A percentile compares a stretch with the other conserved stretches of the same genome.
These are phyloP conservation scores for Antheraea assamensis DNA, from an alignment of 2,888 invertebrate species.

Conservation along the genomic window DNA sequence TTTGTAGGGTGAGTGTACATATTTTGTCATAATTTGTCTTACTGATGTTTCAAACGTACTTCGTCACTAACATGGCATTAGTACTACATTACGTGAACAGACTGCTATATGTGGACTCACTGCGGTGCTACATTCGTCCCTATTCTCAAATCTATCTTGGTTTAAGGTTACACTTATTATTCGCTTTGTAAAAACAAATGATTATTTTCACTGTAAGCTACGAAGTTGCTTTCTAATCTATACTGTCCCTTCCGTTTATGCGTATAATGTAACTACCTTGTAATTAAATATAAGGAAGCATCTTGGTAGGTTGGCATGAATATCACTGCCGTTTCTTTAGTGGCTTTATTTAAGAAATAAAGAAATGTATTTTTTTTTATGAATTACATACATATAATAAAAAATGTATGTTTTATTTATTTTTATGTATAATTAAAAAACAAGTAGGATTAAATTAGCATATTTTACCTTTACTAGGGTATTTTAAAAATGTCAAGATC, in stretches of 20 bases:
- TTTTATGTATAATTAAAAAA: background rate
- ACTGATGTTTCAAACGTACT: slow-evolving; percentile 26
- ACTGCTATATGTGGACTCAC: slow-evolving; percentile 30
- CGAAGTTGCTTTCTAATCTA: too few relatives aligned
- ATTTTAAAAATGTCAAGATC: too few relatives aligned
- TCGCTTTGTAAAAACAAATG: background rate
- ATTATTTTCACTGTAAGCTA: too few relatives aligned
- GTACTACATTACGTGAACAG: slow-evolving; percentile 29
- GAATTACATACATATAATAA: background rate
- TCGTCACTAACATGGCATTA: slow-evolving; percentile 31
- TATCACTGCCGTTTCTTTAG: background rate
- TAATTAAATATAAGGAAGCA: background rate
- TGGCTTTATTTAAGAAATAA: background rate
- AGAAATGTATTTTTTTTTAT: too few relatives aligned
- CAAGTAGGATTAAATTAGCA: too few relatives aligned
- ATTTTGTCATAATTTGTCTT: slow-evolving; percentile 25
- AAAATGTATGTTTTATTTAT: background rate
- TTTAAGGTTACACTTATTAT: background rate
- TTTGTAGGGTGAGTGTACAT: slow-evolving; percentile 19
- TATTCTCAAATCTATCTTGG: slow-evolving; percentile 24
- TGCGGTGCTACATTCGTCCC: slow-evolving; percentile 22
- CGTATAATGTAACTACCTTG: background rate
- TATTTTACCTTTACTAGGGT: too few relatives aligned
- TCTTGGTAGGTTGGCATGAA: background rate
- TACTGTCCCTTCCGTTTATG: background rate